These are phyloP conservation scores for Pheosia tremula DNA, from an alignment of 2,888 invertebrate species.

Conservation along the genomic window DNA sequence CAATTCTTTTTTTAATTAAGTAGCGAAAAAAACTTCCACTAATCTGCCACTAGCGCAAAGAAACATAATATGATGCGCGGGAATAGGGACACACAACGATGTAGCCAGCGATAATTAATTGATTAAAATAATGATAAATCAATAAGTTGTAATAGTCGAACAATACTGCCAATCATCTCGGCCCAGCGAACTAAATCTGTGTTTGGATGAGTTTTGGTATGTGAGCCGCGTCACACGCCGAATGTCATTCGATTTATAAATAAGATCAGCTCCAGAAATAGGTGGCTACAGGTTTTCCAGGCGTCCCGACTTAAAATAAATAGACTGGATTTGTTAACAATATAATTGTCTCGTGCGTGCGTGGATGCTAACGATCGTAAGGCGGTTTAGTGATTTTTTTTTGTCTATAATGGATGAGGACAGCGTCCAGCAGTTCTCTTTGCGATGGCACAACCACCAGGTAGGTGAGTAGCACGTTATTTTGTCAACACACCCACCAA, in stretches of 20 bases:
- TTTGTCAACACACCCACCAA: slow-evolving; percentile 58
- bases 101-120: neutral
- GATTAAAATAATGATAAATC: slow-evolving; percentile 21
- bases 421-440: slow-evolving; percentile 90
- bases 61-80: too few relatives aligned
- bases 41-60: too few relatives aligned
- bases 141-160: slow-evolving; percentile 68
- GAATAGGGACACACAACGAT: too few relatives aligned
- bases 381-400: slow-evolving; percentile 61
- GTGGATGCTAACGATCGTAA: slow-evolving; percentile 64
- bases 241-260: slow-evolving; percentile 85
- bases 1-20: too few relatives aligned
- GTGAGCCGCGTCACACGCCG: slow-evolving; percentile 80
- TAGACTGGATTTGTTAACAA: slow-evolving; percentile 84
- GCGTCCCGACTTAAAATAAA: slow-evolving; percentile 83
- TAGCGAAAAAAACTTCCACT: too few relatives aligned
- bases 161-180: slow-evolving; percentile 80
- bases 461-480: slow-evolving; percentile 82
- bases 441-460: slow-evolving; percentile 94
- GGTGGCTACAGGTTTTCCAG: slow-evolving; percentile 85
- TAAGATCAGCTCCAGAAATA: slow-evolving; percentile 85
- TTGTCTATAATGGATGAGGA: slow-evolving; percentile 81
- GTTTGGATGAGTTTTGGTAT: slow-evolving; percentile 84
- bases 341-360: slow-evolving; percentile 79
- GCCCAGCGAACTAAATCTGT: slow-evolving; percentile 79